Evolutionary conservation across 2,797 vertebrate genomes (phyloP).

Genomic region (Gallinago solitaria): DNA sequence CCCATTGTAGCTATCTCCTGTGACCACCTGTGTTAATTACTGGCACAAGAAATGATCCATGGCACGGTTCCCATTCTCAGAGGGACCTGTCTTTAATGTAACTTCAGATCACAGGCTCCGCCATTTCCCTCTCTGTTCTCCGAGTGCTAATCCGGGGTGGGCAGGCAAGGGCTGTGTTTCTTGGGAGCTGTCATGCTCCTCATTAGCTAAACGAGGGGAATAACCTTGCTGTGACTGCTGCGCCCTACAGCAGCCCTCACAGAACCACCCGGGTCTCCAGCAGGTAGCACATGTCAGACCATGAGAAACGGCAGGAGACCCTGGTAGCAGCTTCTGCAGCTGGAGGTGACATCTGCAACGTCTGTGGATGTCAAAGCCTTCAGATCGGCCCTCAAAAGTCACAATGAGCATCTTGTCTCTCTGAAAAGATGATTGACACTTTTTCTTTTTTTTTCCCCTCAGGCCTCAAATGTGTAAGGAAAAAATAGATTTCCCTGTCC

Average conservation of each 20-base stretch:
- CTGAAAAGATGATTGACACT: neutral
- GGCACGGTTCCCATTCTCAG: neutral
- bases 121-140: neutral
- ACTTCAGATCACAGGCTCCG: neutral
- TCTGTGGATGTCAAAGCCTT: neutral
- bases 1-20: neutral
- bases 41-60: neutral
- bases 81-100: neutral
- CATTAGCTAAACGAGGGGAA: neutral
- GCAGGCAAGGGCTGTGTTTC: neutral
- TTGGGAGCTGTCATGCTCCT: neutral
- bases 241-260: neutral
- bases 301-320: neutral
- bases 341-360: neutral
- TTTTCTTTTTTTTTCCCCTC: neutral
- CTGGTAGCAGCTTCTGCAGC: neutral
- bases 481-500: neutral
- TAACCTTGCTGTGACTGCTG: neutral
- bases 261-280: neutral
- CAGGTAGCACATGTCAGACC: neutral
- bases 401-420: neutral
- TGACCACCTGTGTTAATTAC: neutral
- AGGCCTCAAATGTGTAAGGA: neutral
- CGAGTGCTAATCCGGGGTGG: rapidly evolving
- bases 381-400: neutral